Base-by-base conservation (phyloP, 2,888 invertebrate genomes). In the Lasioglossum morio region DNA sequence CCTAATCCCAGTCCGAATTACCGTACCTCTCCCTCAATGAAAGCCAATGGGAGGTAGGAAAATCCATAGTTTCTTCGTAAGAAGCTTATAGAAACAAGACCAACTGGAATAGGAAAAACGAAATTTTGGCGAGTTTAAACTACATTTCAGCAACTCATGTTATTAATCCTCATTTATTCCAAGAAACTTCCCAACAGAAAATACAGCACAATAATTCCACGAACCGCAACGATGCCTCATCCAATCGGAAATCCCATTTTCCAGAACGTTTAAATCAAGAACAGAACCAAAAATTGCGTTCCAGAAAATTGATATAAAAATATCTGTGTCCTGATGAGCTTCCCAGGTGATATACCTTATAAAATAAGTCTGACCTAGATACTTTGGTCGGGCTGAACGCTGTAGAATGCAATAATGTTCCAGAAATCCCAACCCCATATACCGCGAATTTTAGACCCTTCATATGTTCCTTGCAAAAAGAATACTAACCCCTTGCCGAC, bases 401-500 rank as follows among this genome's bases (percentile, higher is more conserved):
- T 60, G 5, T 60, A 60, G 27, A 27, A 60, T 27, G 27, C 60
- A 60, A 60, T 60, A 27, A 60, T 60, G 60, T 60, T 60, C 27
- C 60, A 60, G 27, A 60, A 60, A 60, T 60, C 14, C 14, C 60
- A n/a, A 27, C 60, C 60, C n/a, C 60, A 60, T 60, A 60, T 60
- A 60, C 60, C 27, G 14, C 60, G 60, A 60, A 14, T 60, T 60
- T 60, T 60, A 60, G 60, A 27, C 60, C 27, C 60, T 60, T 60
- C 60, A 27, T 60, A 60, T 60, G 60, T 60, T 60, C 60, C 60
- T 60, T 27, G 60, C 27, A 60, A 60, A 60, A 60, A 60, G 60
- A 14, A 60, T n/a, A 60, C 5, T 5, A 60, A 27, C 60, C 27
- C 60, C 27, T n/a, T 60, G 60, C 60, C 60, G 14, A 60, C 60